phyloP scores from a whole-genome alignment of 2,888 invertebrate species.

The Rhorus exstirpatorius region DNA sequence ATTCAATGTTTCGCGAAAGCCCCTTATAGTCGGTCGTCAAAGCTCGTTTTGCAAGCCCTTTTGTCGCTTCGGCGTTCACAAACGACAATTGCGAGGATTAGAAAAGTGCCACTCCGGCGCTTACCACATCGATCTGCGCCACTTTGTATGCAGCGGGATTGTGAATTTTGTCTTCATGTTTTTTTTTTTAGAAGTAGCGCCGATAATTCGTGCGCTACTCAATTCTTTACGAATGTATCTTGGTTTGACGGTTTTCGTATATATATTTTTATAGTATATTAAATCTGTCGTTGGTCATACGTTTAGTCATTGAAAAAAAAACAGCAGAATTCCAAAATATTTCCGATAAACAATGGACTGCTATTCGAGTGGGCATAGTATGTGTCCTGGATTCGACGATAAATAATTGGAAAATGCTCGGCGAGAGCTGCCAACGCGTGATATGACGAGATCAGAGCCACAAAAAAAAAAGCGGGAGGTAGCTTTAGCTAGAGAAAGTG shows the following conservation, averaged over 20 bases:
- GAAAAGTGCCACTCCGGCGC: conserved; percentile 31
- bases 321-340: conserved; percentile 2
- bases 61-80: conserved; percentile 47
- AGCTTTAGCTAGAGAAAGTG: conserved; percentile 39
- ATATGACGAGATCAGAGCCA: conserved; percentile 61
- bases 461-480: conserved; percentile 42
- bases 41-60: conserved; percentile 72
- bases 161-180: not conserved
- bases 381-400: conserved; percentile 33
- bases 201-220: not conserved
- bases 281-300: not conserved
- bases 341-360: conserved; percentile 23
- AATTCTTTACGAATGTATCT: not conserved
- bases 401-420: conserved; percentile 58
- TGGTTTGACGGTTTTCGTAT: not conserved
- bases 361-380: conserved; percentile 7
- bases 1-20: conserved; percentile 78
- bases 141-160: conserved; percentile 20
- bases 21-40: conserved; percentile 71
- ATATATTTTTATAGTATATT: not conserved
- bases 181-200: not conserved
- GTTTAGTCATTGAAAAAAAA: not conserved
- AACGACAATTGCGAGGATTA: conserved; percentile 58
- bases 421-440: conserved; percentile 38
- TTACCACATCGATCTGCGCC: conserved; percentile 20